Evolutionary conservation across 2,797 vertebrate species (phyloP), one percentile per base, ranked within the genome.

Genomic region (Microhierax caerulescens): DNA sequence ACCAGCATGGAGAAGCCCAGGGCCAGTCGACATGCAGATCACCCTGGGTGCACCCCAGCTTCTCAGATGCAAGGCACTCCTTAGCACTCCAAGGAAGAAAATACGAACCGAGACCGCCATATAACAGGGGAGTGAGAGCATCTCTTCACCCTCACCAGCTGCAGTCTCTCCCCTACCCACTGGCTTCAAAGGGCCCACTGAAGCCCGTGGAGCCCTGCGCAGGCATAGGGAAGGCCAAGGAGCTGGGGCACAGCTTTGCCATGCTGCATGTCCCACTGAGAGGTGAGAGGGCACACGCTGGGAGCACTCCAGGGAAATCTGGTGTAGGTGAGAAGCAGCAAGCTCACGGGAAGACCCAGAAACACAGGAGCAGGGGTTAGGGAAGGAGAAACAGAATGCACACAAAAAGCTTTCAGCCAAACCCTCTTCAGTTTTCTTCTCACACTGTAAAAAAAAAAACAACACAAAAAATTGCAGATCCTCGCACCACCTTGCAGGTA

Each of bases 181-280:
- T 48, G 54, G 5, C 65, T 69, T 34, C 4, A 0, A 0, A 34
- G 36, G 22, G 8, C n/a, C 2, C 28, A 11, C 17, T 0, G 0
- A 24, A 27, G 56, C n/a, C 30, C 10, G 10, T 5, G 6, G 30
- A 77, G 15, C 15, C 30, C 50, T 3, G 0, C 0, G 0, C 30
- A 34, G 43, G 16, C 11, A 0, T 6, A 28, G 45, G 57, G 8
- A 0, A 0, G 21, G 57, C 21, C 32, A 32, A 54, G 54, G 23
- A 18, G 15, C 50, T 3, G 0, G 0, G 37, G 37, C 75, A 73
- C 13, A 4, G 56, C 22, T 27, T 8, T 27, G n/a, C 11, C 3
- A 0, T 6, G 23, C 48, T n/a, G 4, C 20, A 1, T 0, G 2
- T 21, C 50, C 32, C 11, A 2, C 30, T 20, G 34, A 27, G 28